Evolutionary conservation across 2,113 vertebrate genomes (phyloP), one percentile per base, ranked within the genome.

Genomic region (Ginglymostoma cirratum): DNA sequence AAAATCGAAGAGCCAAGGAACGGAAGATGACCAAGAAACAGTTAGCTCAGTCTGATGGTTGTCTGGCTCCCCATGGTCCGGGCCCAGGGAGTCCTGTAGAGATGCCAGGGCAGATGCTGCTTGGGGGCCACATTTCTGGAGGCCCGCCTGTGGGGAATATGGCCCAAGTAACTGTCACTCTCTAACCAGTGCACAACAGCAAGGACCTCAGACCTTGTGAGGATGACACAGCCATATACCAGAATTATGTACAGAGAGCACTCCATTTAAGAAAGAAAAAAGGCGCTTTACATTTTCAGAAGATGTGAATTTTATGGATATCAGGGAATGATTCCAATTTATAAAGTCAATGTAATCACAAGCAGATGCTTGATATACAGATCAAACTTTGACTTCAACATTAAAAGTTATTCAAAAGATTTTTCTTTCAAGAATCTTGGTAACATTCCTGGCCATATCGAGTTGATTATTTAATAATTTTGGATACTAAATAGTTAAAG

Each of bases 11-110:
- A 96, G 98, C 98, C 0, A 99, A 99, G 96, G 99, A 99, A 96
- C 98, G 98, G 96, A 99, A 99, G 96, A 97, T 99, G 96, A 98
- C 99, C 95, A 99, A 99, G 97, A 99, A 99, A 98, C 99, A 99
- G 97, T 97, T 99, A 96, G 98, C 98, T 3, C 98, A 98, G 97
- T 99, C 98, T 55, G 98, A 99, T 95, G 98, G 98, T 96, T 99
- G 98, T 38, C 97, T 98, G 98, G 98, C 14, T 99, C 98, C 0
- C 98, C 98, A 95, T 98, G 98, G 99, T 97, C 98, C 98, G n/a
- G 98, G 98, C 0, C 99, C 98, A 5, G 98, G 98, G 93, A 99
- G 98, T 95, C 98, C 98, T 61, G 97, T 98, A 15, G 98, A 98
- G 93, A 98, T 98, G 69, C 97, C 98, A 12, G 97, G 97, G 2